Conservation (phyloP, 2,113 vertebrate genomes). For the Machaerirhynchus nigripectus region DNA sequence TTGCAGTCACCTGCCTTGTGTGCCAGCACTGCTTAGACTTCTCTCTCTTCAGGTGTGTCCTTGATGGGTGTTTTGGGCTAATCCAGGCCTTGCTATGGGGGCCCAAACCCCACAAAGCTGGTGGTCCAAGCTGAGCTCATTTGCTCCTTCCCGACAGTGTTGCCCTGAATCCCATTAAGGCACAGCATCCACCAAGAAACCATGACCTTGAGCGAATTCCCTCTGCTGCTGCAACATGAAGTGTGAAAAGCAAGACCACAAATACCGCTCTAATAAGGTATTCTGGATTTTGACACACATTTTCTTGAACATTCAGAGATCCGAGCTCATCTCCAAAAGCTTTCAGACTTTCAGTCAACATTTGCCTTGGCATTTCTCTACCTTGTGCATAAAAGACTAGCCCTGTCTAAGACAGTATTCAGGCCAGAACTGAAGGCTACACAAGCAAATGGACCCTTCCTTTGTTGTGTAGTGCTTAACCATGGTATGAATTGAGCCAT, state of each 20-base stretch:
- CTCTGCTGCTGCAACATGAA: neutral
- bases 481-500: neutral
- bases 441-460: neutral
- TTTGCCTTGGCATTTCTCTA: neutral
- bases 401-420: neutral
- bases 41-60: neutral
- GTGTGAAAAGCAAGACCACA: neutral
- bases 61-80: neutral
- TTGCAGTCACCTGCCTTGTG: neutral
- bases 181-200: neutral
- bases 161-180: neutral
- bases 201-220: neutral
- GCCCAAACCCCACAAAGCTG: neutral
- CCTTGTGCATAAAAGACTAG: neutral
- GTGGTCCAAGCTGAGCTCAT: neutral
- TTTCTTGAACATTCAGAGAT: neutral
- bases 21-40: neutral
- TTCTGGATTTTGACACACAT: neutral
- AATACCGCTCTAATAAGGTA: neutral
- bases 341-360: neutral
- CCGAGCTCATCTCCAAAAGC: neutral
- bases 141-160: neutral
- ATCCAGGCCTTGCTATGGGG: neutral
- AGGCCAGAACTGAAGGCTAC: neutral
- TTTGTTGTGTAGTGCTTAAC: neutral